Conservation (phyloP, 1,140 invertebrate genomes). For the Metopolophium dirhodum region DNA sequence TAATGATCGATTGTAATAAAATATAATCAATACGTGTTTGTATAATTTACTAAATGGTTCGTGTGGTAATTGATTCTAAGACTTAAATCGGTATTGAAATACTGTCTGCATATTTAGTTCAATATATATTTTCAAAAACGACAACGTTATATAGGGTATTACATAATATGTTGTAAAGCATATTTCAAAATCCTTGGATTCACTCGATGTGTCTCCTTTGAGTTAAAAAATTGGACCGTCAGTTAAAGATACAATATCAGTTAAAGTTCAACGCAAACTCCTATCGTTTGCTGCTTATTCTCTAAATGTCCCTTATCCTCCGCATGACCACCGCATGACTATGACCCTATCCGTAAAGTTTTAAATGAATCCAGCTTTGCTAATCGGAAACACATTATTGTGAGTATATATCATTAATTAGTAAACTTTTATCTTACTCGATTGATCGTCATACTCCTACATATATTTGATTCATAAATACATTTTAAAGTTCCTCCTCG, state of each 20-base stretch:
- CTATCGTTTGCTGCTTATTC: background rate
- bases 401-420: background rate
- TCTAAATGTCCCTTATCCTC: background rate
- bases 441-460: background rate
- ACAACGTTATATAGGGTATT: background rate
- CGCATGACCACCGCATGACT: background rate
- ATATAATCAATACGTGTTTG: background rate
- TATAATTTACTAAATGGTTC: background rate
- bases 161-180: background rate
- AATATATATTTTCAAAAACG: background rate
- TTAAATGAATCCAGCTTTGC: background rate
- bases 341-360: background rate
- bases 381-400: background rate
- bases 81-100: background rate
- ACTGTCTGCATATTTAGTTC: background rate
- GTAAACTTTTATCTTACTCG: background rate
- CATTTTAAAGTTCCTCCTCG: background rate
- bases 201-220: background rate
- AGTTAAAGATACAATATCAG: background rate
- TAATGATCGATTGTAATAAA: background rate
- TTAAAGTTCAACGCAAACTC: background rate
- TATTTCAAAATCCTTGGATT: background rate
- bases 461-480: background rate
- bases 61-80: background rate
- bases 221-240: background rate